A percentile compares a stretch with the other conserved stretches of the same genome.
These are phyloP conservation scores for Drosophila obscura DNA, from an alignment of 1,140 invertebrate genomes.

Conservation along the genomic window DNA sequence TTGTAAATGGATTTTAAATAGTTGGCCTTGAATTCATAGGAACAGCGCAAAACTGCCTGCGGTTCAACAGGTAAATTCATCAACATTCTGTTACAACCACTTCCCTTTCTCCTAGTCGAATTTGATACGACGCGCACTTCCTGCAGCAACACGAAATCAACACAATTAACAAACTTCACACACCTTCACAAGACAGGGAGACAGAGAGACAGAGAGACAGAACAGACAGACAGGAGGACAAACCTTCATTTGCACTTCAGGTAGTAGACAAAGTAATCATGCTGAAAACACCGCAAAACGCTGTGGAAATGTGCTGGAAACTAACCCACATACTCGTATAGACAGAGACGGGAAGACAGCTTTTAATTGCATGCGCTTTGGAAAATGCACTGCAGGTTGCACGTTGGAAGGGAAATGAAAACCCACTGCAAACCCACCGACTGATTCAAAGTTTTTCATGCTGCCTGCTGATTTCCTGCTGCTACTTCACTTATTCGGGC, in stretches of 20 bases:
- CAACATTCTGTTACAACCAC: conserved; percentile 18
- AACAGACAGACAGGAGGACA: conserved; percentile 6
- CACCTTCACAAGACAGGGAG: background rate
- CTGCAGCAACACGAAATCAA: conserved; percentile 49
- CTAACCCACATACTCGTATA: conserved; percentile 18
- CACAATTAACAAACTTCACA: conserved; percentile 57
- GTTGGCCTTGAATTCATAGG: background rate
- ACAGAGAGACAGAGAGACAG: background rate
- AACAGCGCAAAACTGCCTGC: background rate
- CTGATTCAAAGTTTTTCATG: conserved; percentile 39
- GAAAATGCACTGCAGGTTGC: conserved; percentile 28
- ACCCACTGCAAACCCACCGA: conserved; percentile 12
- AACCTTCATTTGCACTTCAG: conserved; percentile 50
- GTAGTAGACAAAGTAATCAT: conserved; percentile 59
- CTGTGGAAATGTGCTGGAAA: conserved; percentile 36
- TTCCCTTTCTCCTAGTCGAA: conserved; percentile 19
- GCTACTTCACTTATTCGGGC: conserved; percentile 21
- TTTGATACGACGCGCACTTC: conserved; percentile 19
- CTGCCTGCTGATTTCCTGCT: conserved; percentile 13
- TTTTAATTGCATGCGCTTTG: conserved; percentile 56
- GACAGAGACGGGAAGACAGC: conserved; percentile 16
- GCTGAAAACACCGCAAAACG: conserved; percentile 50
- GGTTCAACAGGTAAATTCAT: conserved; percentile 49
- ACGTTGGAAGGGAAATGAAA: background rate
- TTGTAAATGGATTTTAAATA: conserved; percentile 35